Evolutionary conservation across 2,797 vertebrate genomes (phyloP).

Genomic region (Parauchenoglanis punctatus): DNA sequence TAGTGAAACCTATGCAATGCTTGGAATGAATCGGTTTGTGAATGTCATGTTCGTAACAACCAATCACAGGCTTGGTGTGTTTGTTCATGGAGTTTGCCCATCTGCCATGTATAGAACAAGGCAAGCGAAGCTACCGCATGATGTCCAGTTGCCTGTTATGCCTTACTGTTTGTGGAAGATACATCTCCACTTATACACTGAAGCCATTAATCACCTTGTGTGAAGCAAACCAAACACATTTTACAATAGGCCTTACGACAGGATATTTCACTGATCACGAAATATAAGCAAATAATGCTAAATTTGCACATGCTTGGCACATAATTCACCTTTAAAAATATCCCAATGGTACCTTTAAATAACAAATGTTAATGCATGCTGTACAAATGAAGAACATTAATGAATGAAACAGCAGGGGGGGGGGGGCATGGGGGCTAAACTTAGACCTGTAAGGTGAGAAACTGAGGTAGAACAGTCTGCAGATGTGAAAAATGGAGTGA

Average conservation of each 20-base stretch:
- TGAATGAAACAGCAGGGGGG: conserved; percentile 46
- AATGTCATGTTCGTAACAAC: background rate
- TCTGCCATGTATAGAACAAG: background rate
- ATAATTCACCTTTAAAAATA: conserved; percentile 33
- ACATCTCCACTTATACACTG: background rate
- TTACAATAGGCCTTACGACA: background rate
- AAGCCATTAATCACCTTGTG: background rate
- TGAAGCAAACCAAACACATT: background rate
- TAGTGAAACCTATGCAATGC: background rate
- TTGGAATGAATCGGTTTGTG: background rate
- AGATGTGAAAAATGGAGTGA: conserved; percentile 48
- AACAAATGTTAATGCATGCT: conserved; percentile 25
- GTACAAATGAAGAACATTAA: conserved; percentile 49
- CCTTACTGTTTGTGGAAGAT: background rate
- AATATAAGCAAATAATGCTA: background rate
- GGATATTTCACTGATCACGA: background rate
- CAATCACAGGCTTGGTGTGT: background rate
- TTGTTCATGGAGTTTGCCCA: background rate
- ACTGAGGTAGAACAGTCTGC: conserved; percentile 35
- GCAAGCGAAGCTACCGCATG: background rate
- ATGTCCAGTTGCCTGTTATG: background rate
- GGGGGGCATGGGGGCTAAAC: conserved; percentile 45
- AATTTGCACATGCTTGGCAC: conserved; percentile 15
- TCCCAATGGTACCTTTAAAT: conserved; percentile 19
- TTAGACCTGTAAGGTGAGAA: conserved; percentile 55